Evolutionary conservation across 2,113 vertebrate species (phyloP).

Genomic region (Aleadryas rufinucha): DNA sequence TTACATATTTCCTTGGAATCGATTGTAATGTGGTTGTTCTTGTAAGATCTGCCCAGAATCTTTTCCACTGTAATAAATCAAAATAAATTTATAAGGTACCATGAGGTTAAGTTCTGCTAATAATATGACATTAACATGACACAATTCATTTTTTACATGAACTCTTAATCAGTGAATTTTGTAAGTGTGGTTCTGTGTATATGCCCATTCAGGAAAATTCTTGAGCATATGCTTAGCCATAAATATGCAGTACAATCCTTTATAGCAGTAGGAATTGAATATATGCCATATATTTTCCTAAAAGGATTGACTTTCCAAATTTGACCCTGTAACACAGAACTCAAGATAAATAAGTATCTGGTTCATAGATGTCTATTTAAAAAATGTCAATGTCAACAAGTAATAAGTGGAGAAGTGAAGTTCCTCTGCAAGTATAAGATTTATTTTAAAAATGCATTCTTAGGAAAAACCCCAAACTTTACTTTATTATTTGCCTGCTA

Average conservation of each 20-base stretch:
- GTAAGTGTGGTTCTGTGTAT: not conserved
- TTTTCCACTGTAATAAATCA: not conserved
- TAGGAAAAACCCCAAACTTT: fast-evolving
- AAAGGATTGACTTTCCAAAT: not conserved
- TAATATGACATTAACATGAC: not conserved
- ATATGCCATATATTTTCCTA: not conserved
- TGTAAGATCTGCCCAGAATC: not conserved
- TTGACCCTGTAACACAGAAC: not conserved
- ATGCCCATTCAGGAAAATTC: not conserved
- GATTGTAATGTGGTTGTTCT: not conserved
- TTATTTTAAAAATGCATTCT: not conserved
- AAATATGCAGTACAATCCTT: not conserved
- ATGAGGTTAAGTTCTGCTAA: not conserved
- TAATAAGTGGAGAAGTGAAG: not conserved
- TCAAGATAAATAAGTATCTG: not conserved
- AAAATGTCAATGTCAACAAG: not conserved
- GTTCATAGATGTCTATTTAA: not conserved
- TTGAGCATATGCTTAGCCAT: not conserved
- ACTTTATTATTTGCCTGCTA: not conserved
- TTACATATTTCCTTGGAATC: not conserved
- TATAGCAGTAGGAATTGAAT: not conserved
- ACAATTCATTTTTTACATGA: not conserved
- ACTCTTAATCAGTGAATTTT: not conserved
- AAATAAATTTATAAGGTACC: not conserved
- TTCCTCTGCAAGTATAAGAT: not conserved